Percentiles rank a stretch among this genome's conserved stretches.
Evolutionary conservation across 2,797 vertebrate genomes (phyloP).

Genomic region (Anguilla megastoma): DNA sequence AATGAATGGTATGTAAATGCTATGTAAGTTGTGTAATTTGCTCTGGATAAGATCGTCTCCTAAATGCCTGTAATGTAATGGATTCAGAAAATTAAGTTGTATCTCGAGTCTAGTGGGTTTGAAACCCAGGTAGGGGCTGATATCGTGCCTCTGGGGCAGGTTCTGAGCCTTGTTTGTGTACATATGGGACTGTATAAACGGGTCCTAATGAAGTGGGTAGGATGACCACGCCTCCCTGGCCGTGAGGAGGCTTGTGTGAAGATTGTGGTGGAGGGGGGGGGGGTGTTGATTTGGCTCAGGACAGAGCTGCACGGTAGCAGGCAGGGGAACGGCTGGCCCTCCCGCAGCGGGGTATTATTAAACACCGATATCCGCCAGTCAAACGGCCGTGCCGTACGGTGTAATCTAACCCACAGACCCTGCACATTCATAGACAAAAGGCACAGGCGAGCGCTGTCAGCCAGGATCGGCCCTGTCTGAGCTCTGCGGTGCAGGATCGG

Average conservation of each 20-base stretch:
- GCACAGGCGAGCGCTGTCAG: not conserved
- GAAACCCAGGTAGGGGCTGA: not conserved
- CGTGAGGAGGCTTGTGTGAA: not conserved
- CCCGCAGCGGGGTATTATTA: not conserved
- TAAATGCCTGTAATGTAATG: no score
- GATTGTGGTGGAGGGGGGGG: not conserved
- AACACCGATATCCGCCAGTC: not conserved
- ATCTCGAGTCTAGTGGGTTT: no score
- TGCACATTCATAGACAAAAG: not conserved
- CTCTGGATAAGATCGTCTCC: no score
- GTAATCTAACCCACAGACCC: not conserved
- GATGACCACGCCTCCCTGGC: not conserved
- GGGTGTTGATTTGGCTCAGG: not conserved
- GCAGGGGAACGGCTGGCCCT: not conserved
- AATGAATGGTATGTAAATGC: no score
- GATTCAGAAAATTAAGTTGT: no score
- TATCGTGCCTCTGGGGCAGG: not conserved
- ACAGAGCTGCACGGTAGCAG: not conserved
- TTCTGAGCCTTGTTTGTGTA: not conserved
- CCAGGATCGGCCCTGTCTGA: not conserved
- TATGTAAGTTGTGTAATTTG: no score
- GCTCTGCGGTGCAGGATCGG: not conserved
- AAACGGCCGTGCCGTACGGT: not conserved
- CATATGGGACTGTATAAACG: not conserved
- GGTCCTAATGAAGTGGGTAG: not conserved